Conservation (phyloP, 2,797 vertebrate species). For the Discoglossus pictus region DNA sequence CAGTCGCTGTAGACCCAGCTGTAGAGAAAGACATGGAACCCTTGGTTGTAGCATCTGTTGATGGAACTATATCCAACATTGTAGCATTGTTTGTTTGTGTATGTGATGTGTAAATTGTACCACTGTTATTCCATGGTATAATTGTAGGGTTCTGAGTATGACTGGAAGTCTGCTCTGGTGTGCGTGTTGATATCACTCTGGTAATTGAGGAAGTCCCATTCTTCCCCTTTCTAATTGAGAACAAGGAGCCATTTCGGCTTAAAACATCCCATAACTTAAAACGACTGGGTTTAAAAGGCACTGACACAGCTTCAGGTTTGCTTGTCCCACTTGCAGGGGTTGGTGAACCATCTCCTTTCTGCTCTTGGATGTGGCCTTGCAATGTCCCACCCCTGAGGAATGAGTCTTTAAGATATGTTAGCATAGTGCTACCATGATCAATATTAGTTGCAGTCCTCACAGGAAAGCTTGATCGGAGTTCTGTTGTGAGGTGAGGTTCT, state of each 20-base stretch:
- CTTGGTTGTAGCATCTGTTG: constrained; percentile 52
- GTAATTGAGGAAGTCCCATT: constrained; percentile 62
- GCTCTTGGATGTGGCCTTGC: constrained; percentile 56
- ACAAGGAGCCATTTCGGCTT: constrained; percentile 67
- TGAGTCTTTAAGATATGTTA: constrained; percentile 63
- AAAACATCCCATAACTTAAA: constrained; percentile 60
- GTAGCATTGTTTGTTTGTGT: constrained; percentile 30
- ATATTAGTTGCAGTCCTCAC: constrained; percentile 55
- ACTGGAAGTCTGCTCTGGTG: constrained; percentile 59
- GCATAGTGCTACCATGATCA: constrained; percentile 68
- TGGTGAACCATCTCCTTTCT: constrained; percentile 44
- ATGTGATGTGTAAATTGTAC: constrained; percentile 48
- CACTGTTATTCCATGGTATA: constrained; percentile 53
- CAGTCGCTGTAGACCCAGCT: constrained; percentile 74
- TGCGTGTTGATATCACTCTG: constrained; percentile 49
- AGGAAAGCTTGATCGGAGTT: constrained; percentile 59
- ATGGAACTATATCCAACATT: constrained; percentile 53
- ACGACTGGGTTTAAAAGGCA: constrained; percentile 70
- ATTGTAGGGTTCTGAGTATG: constrained; percentile 58
- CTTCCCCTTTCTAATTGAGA: constrained; percentile 62
- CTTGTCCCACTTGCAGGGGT: constrained; percentile 56
- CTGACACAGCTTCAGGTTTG: constrained; percentile 61
- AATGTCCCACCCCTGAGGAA: constrained; percentile 53
- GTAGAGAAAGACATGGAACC: constrained; percentile 70
- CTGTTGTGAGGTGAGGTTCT: constrained; percentile 60